Conservation (phyloP, 2,888 invertebrate genomes). For the Coleophora deauratella region DNA sequence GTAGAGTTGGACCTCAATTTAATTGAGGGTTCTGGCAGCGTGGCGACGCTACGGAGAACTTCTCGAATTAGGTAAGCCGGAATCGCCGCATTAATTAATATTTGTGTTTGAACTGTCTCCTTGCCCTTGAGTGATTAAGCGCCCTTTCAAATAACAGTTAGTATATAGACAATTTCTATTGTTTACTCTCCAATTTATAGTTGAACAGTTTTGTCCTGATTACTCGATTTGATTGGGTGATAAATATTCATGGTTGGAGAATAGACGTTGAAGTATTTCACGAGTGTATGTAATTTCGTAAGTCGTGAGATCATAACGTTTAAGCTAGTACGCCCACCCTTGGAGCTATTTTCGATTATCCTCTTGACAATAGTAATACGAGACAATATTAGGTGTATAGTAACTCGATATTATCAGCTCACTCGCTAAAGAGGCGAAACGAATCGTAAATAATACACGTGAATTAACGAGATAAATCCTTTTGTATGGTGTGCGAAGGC, state of each 20-base stretch:
- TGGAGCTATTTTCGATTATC: conserved; percentile 32
- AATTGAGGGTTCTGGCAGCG: conserved; percentile 56
- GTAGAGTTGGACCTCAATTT: conserved; percentile 36
- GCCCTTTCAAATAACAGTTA: conserved; percentile 62
- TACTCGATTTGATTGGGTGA: conserved; percentile 28
- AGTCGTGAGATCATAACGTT: conserved; percentile 3
- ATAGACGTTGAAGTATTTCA: background rate
- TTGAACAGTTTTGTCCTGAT: conserved; percentile 28
- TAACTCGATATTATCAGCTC: conserved; percentile 57
- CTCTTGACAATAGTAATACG: conserved; percentile 54
- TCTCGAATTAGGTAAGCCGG: conserved; percentile 64
- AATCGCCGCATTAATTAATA: conserved; percentile 68
- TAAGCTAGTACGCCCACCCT: conserved; percentile 4
- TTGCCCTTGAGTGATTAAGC: conserved; percentile 65
- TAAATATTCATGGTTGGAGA: conserved; percentile 13
- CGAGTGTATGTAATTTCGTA: background rate
- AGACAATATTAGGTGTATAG: conserved; percentile 62
- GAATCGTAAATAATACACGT: conserved; percentile 64
- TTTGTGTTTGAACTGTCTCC: conserved; percentile 67
- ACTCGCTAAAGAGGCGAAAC: conserved; percentile 55
- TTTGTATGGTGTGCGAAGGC: conserved; percentile 35
- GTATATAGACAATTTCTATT: conserved; percentile 51
- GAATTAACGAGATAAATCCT: conserved; percentile 60
- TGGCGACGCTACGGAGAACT: conserved; percentile 44
- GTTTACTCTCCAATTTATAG: conserved; percentile 45